Evolutionary conservation across 1,140 invertebrate genomes (phyloP), one percentile per base, ranked within the genome.

Genomic region (Cydia pomonella): DNA sequence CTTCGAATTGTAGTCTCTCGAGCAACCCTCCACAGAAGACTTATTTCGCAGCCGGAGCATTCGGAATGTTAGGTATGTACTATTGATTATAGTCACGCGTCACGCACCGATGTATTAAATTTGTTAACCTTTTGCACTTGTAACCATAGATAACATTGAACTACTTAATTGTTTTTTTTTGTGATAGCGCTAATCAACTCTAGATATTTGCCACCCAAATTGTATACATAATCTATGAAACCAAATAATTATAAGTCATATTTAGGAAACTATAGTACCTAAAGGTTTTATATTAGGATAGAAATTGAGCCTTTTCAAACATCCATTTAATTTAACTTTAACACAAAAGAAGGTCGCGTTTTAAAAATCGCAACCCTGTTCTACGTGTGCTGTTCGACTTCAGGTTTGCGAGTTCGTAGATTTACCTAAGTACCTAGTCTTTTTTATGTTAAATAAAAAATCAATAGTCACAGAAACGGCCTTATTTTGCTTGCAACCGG

Each of bases 61-160:
- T 53, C 16, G 53, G n/a, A 59, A 12, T 59, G n/a, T 59, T 21
- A 59, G n/a, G 23, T 21, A 59, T 1, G 2, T 16, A n/a, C 47
- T 6, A 18, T 59, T 23, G 53, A 23, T 59, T 53, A 1, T 66
- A 16, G 29, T 69, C 64, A 69, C 64, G 64, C 29, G 64, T 69
- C 64, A 69, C 64, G 64, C 29, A 33, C 21, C 21, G 18, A 59
- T 12, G 9, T 59, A 59, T 59, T 44, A 84, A 87, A 89, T 87
- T 83, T 75, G 25, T 7, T 76, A 80, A 83, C 83, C 84, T 83
- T 80, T 86, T 79, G 77, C 77, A 74, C 77, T 78, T 63, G 76
- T 80, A 82, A 72, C 73, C 66, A 85, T 12, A 23, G 53, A 59
- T 87, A 87, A 87, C 80, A 85, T 80, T 84, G 78, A 86, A 87